Evolutionary conservation across 2,113 vertebrate species (phyloP).

Genomic region (Phasianus colchicus): DNA sequence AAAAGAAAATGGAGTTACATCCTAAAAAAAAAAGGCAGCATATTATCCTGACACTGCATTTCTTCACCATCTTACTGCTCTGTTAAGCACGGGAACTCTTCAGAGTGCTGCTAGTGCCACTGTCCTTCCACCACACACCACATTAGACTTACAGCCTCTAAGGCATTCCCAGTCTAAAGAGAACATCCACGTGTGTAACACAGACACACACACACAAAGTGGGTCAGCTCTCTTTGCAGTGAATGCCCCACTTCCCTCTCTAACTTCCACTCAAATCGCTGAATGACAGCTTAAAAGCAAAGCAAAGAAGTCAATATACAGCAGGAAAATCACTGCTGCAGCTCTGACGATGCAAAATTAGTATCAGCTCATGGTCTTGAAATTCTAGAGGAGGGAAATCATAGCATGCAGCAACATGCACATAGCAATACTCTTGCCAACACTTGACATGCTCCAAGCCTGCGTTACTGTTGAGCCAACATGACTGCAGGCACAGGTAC

Average conservation of each 20-base stretch:
- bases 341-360: slow-evolving; percentile 28
- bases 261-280: neutral
- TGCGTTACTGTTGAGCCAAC: accelerated
- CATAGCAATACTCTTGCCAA: neutral
- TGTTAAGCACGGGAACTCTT: neutral
- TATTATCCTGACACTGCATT: neutral
- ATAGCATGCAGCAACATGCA: neutral
- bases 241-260: neutral
- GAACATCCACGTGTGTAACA: neutral
- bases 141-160: neutral
- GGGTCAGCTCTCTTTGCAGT: neutral
- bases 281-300: neutral
- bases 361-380: slow-evolving; percentile 6
- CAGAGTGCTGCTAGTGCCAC: neutral
- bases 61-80: neutral
- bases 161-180: neutral
- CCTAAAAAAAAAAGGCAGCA: slow-evolving; percentile 1
- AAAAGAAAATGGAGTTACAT: slow-evolving; percentile 5
- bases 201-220: neutral
- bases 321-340: slow-evolving; percentile 1
- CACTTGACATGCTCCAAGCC: accelerated
- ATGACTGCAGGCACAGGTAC: neutral
- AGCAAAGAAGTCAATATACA: neutral
- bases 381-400: slow-evolving; percentile 27
- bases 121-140: neutral